Evolutionary conservation across 2,888 invertebrate species (phyloP), one percentile per base, ranked within the genome.

Genomic region (Dascillus cervinus): DNA sequence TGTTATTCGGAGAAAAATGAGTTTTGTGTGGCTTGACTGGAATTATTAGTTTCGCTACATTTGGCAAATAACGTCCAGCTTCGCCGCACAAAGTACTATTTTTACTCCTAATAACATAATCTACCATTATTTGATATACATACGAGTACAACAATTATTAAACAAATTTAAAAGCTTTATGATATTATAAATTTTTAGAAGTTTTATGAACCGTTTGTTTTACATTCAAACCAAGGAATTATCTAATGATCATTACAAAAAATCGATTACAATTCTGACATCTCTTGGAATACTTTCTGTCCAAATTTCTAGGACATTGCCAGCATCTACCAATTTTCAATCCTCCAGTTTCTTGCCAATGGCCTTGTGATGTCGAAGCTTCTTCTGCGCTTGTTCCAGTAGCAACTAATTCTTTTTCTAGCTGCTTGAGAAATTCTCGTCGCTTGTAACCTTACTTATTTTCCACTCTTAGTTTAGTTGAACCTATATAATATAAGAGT

Each of bases 241-340:
- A 8, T 17, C 17, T 17, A 8, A 8, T 17, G 17, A 17, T 17
- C 8, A 17, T 17, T 6, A 17, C 17, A 17, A 4, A 8, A 17
- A 17, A 17, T 6, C 8, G 17, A 17, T 8, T 17, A 8, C 17
- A 17, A 17, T 17, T 6, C 5, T 17, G 5, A 4, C 17, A 17
- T 17, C 17, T 17, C 17, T 17, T 17, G 4, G 17, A 4, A 25
- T 25, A n/a, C 4, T 13, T 25, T 25, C 25, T 4, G n/a, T 27
- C 27, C 10, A 27, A 27, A 27, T 27, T 27, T 27, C 27, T 27
- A 3, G 19, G 20, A 10, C 17, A 27, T 27, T 27, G 6, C 15
- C 27, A 17, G 14, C 27, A 27, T 27, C 27, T 27, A 17, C 17
- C 27, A 27, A 15, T 11, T 27, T 27, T 27, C 19, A 27, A 6